Base-by-base conservation (phyloP, 2,113 vertebrate species). In the Grantiella picta region DNA sequence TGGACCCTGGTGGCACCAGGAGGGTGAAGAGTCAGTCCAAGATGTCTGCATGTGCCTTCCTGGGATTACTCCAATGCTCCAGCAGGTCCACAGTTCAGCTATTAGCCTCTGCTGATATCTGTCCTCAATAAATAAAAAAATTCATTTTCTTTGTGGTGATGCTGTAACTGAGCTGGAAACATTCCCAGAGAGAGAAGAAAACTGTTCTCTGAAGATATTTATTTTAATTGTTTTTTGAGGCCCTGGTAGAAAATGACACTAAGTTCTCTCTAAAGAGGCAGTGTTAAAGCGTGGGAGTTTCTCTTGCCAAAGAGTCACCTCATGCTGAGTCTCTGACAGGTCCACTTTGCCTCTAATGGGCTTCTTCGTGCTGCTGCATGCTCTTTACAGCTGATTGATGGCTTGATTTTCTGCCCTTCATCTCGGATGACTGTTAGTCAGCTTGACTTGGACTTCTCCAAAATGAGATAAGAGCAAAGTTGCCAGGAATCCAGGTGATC, bases 161-260 rank as follows among this genome's bases (percentile, higher is more conserved):
- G 70, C 70, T 76, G 36, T 90, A 76, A 90, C 66, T 86, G 53
- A 94, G 70, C 82, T 96, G 93, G 96, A 96, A 94, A 33, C 35
- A 17, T 82, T 87, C 95, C 95, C 88, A 80, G 88, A 65, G 45
- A 61, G 45, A 75, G 36, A 81, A 88, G 53, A 69, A 65, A 76
- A 54, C 71, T 45, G 11, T 42, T 23, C 56, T 83, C 83, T 29
- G 33, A 64, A 76, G 75, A n/a, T 17, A 56, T 82, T 94, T 59
- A 44, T 75, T 84, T 84, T 57, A 82, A 86, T 90, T 76, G 40
- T 60, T 94, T 96, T 72, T 76, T 61, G 68, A 86, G 50, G 23
- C 11, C 36, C 45, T 52, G 4, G 1, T 7, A 66, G 85, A 76
- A 93, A 88, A 85, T 19, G 31, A 33, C 36, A 56, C 28, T 63